Base-by-base conservation (phyloP, 2,113 vertebrate genomes). In the Ranitomeya variabilis region DNA sequence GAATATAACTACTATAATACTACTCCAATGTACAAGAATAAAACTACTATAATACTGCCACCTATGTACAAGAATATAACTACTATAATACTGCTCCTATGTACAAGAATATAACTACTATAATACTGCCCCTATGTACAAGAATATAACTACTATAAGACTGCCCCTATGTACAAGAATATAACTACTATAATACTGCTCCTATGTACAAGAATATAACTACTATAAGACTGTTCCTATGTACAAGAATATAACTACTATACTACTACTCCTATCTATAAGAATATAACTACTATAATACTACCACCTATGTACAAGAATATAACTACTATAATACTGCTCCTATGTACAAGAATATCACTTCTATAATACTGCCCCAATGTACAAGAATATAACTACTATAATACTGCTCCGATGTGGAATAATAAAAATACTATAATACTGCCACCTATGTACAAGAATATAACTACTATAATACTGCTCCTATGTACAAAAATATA, bases 61-160 rank as follows among this genome's bases (percentile, higher is more conserved):
- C 26, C 26, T 31, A 31, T 31, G 26, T 31, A 31, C 1, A 31
- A 21, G 3, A 66, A 19, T 21, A 66, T 21, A 66, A 21, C 62
- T 66, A n/a, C 62, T 66, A 66, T 66, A 66, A 21, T 21, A 66
- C 2, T 66, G 19, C 62, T 19, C 19, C 18, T 66, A 66, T 66
- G 62, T 66, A 66, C 19, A 66, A 66, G 62, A 21, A 66, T 66
- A 66, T 66, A 66, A 21, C 62, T 21, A 0, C 62, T 66, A 66
- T 66, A 66, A 66, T 21, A 66, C 62, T 66, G 18, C 62, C 1
- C 18, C 62, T 66, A 66, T 66, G 19, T 66, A n/a, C 18, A 66
- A 66, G 62, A 66, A 66, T 66, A 66, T 66, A 66, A 66, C 62
- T 66, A 66, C 62, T 66, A 66, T 66, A 66, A 66, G n/a, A 66